Percentiles rank a stretch among this genome's conserved stretches.
Evolutionary conservation across 2,888 invertebrate species (phyloP).

Genomic region (Spilarctia lutea): DNA sequence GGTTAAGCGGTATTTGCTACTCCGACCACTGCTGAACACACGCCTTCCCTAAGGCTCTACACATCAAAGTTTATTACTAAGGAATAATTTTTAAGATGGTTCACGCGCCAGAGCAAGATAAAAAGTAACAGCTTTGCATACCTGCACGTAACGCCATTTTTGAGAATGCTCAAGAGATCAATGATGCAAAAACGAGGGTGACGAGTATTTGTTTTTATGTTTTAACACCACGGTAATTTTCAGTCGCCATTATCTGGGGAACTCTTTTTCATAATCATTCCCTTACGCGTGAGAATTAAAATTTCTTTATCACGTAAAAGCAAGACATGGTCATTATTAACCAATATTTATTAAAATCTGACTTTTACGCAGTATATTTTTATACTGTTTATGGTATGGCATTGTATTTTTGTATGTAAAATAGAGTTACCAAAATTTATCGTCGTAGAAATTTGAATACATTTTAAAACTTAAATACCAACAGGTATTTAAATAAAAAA

Average conservation of each 20-base stretch:
- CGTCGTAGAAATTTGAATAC: too few species aligned
- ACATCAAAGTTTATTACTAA: too few species aligned
- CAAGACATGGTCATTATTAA: background rate
- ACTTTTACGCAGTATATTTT: too few species aligned
- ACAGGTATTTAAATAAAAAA: too few species aligned
- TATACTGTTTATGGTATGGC: too few species aligned
- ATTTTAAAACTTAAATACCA: too few species aligned
- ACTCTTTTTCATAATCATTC: background rate
- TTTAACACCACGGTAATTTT: background rate
- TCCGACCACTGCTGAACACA: too few species aligned
- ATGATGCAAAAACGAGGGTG: background rate
- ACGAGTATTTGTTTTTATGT: conserved; percentile 1
- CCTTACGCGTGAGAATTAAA: background rate
- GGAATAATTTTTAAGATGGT: too few species aligned
- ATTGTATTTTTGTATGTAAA: background rate
- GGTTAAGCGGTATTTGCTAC: too few species aligned
- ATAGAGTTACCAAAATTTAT: background rate
- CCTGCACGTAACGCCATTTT: background rate
- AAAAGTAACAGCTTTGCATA: too few species aligned
- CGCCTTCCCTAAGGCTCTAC: too few species aligned
- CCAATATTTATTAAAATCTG: background rate
- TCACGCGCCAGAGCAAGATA: too few species aligned
- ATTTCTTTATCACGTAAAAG: background rate
- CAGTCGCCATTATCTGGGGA: background rate
- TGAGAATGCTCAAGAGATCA: background rate